Percentiles rank a stretch among this genome's conserved stretches.
Conservation (phyloP, 2,888 invertebrate species). For the Vannuccia rotundouncinata region DNA sequence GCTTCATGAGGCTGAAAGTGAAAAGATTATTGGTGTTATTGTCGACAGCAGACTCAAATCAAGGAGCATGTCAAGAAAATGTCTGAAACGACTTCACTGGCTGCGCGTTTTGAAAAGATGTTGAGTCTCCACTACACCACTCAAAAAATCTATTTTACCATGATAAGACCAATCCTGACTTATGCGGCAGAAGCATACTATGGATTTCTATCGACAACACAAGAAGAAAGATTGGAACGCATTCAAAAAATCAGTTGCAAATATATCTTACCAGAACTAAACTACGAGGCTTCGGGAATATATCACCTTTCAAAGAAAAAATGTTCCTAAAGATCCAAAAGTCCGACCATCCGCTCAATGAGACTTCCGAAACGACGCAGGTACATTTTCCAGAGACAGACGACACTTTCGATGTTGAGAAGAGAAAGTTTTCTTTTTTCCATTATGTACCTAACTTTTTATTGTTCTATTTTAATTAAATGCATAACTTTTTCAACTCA, state of each 20-base stretch:
- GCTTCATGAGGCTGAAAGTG: not conserved
- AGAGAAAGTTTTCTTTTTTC: not conserved
- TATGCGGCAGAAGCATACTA: constrained; percentile 2
- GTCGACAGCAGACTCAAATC: not conserved
- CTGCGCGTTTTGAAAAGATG: not conserved
- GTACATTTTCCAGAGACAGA: not conserved
- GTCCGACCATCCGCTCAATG: not conserved
- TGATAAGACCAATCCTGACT: not conserved
- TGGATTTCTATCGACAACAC: not conserved
- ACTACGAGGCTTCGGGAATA: not conserved
- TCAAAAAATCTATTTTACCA: not conserved
- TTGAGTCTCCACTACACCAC: not conserved
- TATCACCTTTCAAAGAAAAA: not conserved
- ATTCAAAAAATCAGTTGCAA: not conserved
- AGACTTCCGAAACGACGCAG: not conserved
- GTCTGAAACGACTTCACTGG: not conserved
- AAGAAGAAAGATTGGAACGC: not conserved
- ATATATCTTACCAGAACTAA: not conserved
- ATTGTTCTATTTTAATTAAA: not conserved
- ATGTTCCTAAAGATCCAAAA: not conserved
- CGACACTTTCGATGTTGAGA: not conserved
- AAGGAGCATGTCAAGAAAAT: not conserved
- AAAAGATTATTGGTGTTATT: not conserved
- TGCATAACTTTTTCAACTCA: not conserved
- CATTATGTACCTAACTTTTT: not conserved